Evolutionary conservation across 1,140 invertebrate genomes (phyloP).

Genomic region (Solenopsis invicta): DNA sequence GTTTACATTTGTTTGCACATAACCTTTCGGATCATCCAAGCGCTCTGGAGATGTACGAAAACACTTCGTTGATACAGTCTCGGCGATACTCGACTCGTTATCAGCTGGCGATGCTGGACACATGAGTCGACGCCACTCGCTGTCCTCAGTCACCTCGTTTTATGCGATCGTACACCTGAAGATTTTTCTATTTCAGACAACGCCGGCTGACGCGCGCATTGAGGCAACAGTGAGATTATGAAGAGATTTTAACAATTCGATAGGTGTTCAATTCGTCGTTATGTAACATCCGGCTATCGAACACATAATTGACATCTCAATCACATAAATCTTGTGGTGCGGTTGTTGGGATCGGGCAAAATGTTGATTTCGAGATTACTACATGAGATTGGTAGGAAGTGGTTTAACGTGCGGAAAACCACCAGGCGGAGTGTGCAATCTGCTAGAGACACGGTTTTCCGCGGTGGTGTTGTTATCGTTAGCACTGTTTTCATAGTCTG

Average conservation of each 20-base stretch:
- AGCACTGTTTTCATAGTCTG: constrained; percentile 92
- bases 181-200: neutral
- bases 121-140: neutral
- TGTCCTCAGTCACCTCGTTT: neutral
- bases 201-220: neutral
- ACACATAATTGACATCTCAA: neutral
- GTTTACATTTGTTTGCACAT: neutral
- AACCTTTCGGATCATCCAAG: constrained; percentile 8
- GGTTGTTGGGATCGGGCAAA: neutral
- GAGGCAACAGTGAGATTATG: neutral
- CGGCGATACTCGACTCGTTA: neutral
- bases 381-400: constrained; percentile 75
- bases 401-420: constrained; percentile 84
- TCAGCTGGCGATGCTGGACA: neutral
- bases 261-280: neutral
- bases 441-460: constrained; percentile 90
- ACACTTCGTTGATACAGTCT: neutral
- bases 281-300: neutral
- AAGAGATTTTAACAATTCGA: neutral
- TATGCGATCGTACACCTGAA: neutral
- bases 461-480: constrained; percentile 90
- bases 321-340: neutral
- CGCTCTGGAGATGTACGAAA: neutral
- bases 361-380: constrained; percentile 78
- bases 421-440: constrained; percentile 88